These are phyloP conservation scores for Clarias fuscus DNA, from an alignment of 2,797 vertebrate species.

Conservation along the genomic window DNA sequence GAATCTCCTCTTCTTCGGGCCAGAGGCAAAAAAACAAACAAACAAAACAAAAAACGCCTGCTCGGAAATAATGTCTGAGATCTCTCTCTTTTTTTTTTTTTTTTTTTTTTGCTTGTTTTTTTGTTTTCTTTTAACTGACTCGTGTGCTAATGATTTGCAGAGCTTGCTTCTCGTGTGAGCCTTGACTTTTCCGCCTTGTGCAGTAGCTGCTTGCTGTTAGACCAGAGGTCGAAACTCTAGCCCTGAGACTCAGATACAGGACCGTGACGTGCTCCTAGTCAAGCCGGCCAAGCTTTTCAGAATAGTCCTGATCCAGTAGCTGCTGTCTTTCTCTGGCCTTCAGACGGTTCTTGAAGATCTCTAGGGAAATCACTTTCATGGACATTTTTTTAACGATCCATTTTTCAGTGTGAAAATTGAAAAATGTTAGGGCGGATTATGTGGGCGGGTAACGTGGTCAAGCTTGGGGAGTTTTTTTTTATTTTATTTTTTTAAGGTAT, in stretches of 20 bases:
- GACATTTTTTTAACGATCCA: neutral
- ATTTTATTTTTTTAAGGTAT: neutral
- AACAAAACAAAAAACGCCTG: neutral
- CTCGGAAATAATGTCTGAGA: slow-evolving; percentile 32
- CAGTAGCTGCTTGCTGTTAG: slow-evolving; percentile 51
- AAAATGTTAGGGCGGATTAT: neutral
- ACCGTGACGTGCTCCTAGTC: slow-evolving; percentile 24
- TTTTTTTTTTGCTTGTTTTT: slow-evolving; percentile 16
- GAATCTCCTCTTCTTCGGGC: slow-evolving; percentile 45
- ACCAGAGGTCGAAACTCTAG: slow-evolving; percentile 41
- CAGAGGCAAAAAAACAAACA: slow-evolving; percentile 21
- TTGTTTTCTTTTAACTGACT: slow-evolving; percentile 26
- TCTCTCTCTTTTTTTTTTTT: neutral
- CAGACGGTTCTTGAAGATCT: slow-evolving; percentile 7
- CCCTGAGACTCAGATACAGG: slow-evolving; percentile 39
- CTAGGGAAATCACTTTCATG: neutral
- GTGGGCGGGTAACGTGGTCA: neutral
- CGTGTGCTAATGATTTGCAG: slow-evolving; percentile 55
- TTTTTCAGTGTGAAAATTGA: slow-evolving; percentile 19
- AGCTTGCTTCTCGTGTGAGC: slow-evolving; percentile 53
- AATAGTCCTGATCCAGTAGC: slow-evolving; percentile 1
- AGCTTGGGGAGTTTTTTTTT: too few species aligned
- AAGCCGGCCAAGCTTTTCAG: slow-evolving; percentile 12
- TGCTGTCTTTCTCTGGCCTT: slow-evolving; percentile 23
- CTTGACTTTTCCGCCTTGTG: slow-evolving; percentile 52